Evolutionary conservation across 2,797 vertebrate genomes (phyloP).

Genomic region (Selene dorsalis): DNA sequence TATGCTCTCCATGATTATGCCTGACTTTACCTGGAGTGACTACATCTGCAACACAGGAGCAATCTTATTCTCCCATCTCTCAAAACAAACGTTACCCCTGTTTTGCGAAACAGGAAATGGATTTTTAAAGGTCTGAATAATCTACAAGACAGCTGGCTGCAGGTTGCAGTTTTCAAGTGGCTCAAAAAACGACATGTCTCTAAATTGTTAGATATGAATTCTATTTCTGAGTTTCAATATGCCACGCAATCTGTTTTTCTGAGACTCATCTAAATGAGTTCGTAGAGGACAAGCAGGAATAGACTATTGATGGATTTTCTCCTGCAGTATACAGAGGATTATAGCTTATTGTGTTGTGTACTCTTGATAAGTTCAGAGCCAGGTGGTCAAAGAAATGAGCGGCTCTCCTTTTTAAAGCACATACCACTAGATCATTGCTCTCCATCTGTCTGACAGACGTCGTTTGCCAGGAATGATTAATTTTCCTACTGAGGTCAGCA

Average conservation of each 20-base stretch:
- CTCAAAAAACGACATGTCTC: slow-evolving; percentile 44
- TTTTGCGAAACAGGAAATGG: slow-evolving; percentile 15
- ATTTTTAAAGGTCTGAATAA: slow-evolving; percentile 27
- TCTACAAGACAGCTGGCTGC: slow-evolving; percentile 13
- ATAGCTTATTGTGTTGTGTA: slow-evolving; percentile 57
- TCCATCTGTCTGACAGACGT: slow-evolving; percentile 70
- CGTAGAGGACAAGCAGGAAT: slow-evolving; percentile 57
- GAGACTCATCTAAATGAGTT: slow-evolving; percentile 59
- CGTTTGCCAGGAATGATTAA: slow-evolving; percentile 63
- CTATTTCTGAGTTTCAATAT: slow-evolving; percentile 39
- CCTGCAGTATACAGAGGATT: slow-evolving; percentile 67
- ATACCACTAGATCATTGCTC: slow-evolving; percentile 56
- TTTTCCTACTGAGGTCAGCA: slow-evolving; percentile 62
- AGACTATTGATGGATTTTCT: slow-evolving; percentile 64
- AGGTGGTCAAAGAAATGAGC: slow-evolving; percentile 60
- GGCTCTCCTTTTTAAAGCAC: slow-evolving; percentile 48
- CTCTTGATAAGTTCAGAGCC: slow-evolving; percentile 53
- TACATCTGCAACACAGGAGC: not conserved
- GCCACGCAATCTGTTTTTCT: slow-evolving; percentile 51
- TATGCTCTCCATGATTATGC: not conserved
- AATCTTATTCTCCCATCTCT: slow-evolving; percentile 1
- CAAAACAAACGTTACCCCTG: slow-evolving; percentile 18
- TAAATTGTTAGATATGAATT: slow-evolving; percentile 36
- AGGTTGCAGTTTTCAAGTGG: slow-evolving; percentile 7
- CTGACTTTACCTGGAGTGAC: not conserved